These are phyloP conservation scores for Malaclemys terrapin DNA, from an alignment of 2,113 vertebrate genomes.

Conservation along the genomic window DNA sequence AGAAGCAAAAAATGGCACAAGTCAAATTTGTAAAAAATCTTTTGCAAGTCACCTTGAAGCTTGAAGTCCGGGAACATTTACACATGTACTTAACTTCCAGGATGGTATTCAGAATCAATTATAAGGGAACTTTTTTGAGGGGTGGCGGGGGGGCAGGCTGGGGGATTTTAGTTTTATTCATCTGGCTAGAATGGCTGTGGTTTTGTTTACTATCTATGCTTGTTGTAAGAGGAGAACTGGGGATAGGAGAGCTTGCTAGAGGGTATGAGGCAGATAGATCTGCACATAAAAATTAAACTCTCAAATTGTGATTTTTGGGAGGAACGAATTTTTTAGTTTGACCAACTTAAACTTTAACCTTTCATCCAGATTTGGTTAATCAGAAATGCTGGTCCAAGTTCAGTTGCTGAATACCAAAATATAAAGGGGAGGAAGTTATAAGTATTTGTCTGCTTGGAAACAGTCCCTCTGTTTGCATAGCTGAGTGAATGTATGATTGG, in stretches of 20 bases:
- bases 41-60: constrained; percentile 20
- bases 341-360: not conserved
- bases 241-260: not conserved
- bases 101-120: not conserved
- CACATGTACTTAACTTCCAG: not conserved
- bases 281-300: not conserved
- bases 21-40: not conserved
- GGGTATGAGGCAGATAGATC: not conserved
- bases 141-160: not conserved
- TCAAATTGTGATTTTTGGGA: not conserved
- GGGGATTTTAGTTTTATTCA: not conserved
- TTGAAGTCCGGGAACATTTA: constrained; percentile 33
- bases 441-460: not conserved
- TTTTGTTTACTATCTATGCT: not conserved
- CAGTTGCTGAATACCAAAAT: not conserved
- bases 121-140: not conserved
- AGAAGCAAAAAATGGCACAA: not conserved
- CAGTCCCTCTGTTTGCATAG: not conserved
- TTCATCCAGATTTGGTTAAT: not conserved
- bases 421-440: not conserved
- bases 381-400: not conserved
- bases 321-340: constrained; percentile 1
- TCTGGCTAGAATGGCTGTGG: not conserved
- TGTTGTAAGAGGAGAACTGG: not conserved
- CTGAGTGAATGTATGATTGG: not conserved